Conservation (phyloP, 2,888 invertebrate species). For the Tortrix viridana region DNA sequence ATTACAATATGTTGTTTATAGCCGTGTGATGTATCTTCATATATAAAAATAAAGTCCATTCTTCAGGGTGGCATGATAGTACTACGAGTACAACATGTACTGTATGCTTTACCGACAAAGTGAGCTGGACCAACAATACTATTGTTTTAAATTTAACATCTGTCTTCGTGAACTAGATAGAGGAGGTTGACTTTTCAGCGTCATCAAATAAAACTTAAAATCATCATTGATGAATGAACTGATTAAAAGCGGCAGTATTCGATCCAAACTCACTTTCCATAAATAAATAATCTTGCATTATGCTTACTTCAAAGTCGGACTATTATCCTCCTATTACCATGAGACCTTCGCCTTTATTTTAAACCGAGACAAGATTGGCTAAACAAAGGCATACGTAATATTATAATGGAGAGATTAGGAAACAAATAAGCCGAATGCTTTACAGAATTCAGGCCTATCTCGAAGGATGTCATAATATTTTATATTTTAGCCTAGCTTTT, state of each 20-base stretch:
- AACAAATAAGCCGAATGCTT: neutral
- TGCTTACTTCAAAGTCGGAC: conserved; percentile 5
- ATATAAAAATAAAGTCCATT: too few species aligned
- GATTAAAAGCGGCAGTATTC: neutral
- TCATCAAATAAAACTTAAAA: too few species aligned
- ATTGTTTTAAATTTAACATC: too few species aligned
- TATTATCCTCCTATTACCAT: conserved; percentile 22
- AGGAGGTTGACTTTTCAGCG: too few species aligned
- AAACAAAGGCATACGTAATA: conserved; percentile 16
- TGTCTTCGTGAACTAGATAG: too few species aligned
- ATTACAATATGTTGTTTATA: too few species aligned
- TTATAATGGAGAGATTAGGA: neutral
- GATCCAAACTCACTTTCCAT: neutral
- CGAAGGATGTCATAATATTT: neutral
- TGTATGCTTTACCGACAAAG: too few species aligned
- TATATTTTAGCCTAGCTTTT: neutral
- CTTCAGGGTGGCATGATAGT: too few species aligned
- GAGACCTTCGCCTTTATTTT: neutral
- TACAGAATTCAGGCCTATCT: neutral
- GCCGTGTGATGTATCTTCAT: too few species aligned
- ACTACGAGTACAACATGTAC: too few species aligned
- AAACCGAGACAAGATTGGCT: conserved; percentile 7
- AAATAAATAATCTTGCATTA: neutral
- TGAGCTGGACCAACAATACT: too few species aligned
- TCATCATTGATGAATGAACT: too few species aligned